Evolutionary conservation across 2,113 vertebrate genomes (phyloP), one percentile per base, ranked within the genome.

Genomic region (Phaetusa simplex): DNA sequence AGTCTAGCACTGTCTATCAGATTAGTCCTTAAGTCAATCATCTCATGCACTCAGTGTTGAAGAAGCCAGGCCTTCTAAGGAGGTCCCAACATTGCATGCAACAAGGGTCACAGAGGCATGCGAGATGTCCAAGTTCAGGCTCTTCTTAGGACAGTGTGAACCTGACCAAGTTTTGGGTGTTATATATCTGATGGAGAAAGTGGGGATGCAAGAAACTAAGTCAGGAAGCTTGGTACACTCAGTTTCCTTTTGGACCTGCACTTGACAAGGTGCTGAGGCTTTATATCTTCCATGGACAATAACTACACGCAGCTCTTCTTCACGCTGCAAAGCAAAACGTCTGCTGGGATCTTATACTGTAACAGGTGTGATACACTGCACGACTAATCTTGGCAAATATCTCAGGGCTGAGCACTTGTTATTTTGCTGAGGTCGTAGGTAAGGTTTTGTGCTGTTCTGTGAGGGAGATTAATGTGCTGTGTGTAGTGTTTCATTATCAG

Each of bases 401-500:
- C 71, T 92, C 76, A 53, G 65, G 40, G 43, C 65, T 91, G 73
- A 92, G 53, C 76, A 49, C 58, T 88, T 95, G 76, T 78, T 93
- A 82, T 94, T 95, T 95, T 95, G 65, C 73, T 84, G 94, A 93
- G 65, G 91, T 72, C 0, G 0, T 82, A 87, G 73, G 47, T 79
- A 92, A 87, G 61, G 40, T 79, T 93, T 91, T 94, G 47, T 62
- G 69, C 53, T 91, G 47, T 59, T 89, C 77, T 84, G 30, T 72
- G 73, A 85, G 36, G n/a, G 34, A 89, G 27, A 91, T 76, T 72
- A 83, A 90, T 72, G n/a, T 87, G 49, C 65, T 76, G 52, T 49
- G 56, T 83, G 61, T 67, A 49, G 52, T 58, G 81, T 96, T 97
- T 95, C 91, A 93, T 96, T 95, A 95, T 92, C 92, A 95, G 69